A percentile compares a stretch with the other conserved stretches of the same genome.
Evolutionary conservation across 2,113 vertebrate genomes (phyloP).

Genomic region (Perca flavescens): DNA sequence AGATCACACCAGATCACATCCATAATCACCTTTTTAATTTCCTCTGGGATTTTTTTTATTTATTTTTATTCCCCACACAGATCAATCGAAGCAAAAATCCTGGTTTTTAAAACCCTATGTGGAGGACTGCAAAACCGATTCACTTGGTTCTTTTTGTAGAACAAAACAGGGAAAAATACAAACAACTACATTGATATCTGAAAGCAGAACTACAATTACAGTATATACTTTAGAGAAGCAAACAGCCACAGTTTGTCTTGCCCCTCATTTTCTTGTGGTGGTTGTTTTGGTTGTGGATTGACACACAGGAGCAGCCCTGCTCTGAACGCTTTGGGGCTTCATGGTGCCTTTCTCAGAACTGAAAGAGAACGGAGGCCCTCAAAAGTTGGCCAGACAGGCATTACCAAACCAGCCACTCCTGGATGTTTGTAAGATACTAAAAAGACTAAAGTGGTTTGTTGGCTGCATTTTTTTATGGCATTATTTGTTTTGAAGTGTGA

Average conservation of each 20-base stretch:
- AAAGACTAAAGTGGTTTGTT: slow-evolving; percentile 72
- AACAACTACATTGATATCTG: slow-evolving; percentile 82
- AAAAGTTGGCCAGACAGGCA: slow-evolving; percentile 21
- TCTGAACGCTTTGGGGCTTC: slow-evolving; percentile 55
- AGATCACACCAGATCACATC: slow-evolving; percentile 89
- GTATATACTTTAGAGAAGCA: slow-evolving; percentile 27
- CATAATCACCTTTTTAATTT: slow-evolving; percentile 85
- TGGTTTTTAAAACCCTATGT: slow-evolving; percentile 63
- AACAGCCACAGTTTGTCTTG: slow-evolving; percentile 74
- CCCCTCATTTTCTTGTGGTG: slow-evolving; percentile 31
- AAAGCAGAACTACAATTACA: slow-evolving; percentile 55
- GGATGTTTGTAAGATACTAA: slow-evolving; percentile 26
- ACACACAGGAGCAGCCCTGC: slow-evolving; percentile 26
- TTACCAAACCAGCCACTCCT: slow-evolving; percentile 39
- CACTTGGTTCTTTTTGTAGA: slow-evolving; percentile 80
- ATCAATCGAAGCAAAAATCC: slow-evolving; percentile 65
- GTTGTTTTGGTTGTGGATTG: slow-evolving; percentile 48
- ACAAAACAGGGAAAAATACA: slow-evolving; percentile 76
- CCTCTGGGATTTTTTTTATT: slow-evolving; percentile 50
- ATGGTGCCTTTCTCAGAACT: slow-evolving; percentile 71
- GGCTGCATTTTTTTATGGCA: slow-evolving; percentile 59
- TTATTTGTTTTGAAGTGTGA: slow-evolving; percentile 80
- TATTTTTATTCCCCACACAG: slow-evolving; percentile 81
- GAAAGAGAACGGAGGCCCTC: slow-evolving; percentile 55
- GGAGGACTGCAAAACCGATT: slow-evolving; percentile 76